Evolutionary conservation across 2,797 vertebrate genomes (phyloP).

Genomic region (Sebastes itinus): DNA sequence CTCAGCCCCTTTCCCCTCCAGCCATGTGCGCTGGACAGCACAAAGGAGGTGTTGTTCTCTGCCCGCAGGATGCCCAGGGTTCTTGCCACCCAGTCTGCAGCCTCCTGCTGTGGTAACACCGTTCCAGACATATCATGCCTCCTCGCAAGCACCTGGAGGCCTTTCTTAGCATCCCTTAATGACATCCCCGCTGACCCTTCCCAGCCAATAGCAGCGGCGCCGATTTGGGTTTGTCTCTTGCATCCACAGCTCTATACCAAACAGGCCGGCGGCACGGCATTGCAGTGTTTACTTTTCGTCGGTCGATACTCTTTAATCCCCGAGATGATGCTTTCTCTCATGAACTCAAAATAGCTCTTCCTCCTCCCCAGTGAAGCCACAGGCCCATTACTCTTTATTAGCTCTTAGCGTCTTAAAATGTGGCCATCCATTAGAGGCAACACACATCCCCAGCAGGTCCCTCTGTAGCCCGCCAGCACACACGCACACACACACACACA

Average conservation of each 20-base stretch:
- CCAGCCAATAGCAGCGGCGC: constrained; percentile 22
- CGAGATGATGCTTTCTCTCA: constrained; percentile 78
- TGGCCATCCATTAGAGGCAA: constrained; percentile 77
- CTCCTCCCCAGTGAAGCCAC: constrained; percentile 65
- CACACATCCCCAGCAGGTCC: constrained; percentile 63
- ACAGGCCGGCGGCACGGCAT: constrained; percentile 51
- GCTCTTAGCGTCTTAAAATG: constrained; percentile 78
- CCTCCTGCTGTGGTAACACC: constrained; percentile 52
- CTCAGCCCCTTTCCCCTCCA: constrained; percentile 37
- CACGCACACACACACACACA: constrained; percentile 1
- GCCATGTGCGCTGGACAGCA: constrained; percentile 55
- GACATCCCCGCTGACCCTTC: constrained; percentile 57
- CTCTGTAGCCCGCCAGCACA: constrained; percentile 23
- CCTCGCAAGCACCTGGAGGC: constrained; percentile 63
- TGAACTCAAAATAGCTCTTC: constrained; percentile 79
- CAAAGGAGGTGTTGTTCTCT: constrained; percentile 65
- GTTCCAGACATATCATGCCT: constrained; percentile 56
- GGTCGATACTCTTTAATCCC: constrained; percentile 81
- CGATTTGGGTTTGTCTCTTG: constrained; percentile 42
- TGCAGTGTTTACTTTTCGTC: constrained; percentile 73
- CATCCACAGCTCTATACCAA: constrained; percentile 52
- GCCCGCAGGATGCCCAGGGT: constrained; percentile 53
- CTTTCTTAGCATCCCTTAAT: constrained; percentile 54
- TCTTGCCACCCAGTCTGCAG: constrained; percentile 44
- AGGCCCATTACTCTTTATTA: constrained; percentile 83